Conservation (phyloP, 1,140 invertebrate species). For the Chrysomallon squamiferum region DNA sequence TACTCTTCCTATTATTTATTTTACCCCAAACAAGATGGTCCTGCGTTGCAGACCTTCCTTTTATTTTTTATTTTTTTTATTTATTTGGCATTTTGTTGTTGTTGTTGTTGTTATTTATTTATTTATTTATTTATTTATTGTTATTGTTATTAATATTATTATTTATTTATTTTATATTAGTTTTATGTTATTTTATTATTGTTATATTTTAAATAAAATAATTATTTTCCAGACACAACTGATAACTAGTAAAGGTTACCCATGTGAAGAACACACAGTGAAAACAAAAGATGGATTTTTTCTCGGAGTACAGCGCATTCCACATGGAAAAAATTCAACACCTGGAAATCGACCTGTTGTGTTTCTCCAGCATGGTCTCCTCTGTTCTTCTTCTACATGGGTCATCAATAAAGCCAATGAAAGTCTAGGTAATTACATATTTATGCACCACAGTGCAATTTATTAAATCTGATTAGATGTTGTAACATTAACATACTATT, state of each 20-base stretch:
- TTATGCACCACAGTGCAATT: background rate
- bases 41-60: no score
- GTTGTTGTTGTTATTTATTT: no score
- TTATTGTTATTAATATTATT: no score
- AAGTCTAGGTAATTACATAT: conserved; percentile 32
- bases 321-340: conserved; percentile 18
- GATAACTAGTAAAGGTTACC: conserved; percentile 48
- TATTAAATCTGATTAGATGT: background rate
- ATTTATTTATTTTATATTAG: no score
- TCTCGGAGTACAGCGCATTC: conserved; percentile 51
- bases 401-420: conserved; percentile 48
- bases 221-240: conserved; percentile 36
- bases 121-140: no score
- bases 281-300: conserved; percentile 52
- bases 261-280: conserved; percentile 46
- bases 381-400: conserved; percentile 42
- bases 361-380: conserved; percentile 51
- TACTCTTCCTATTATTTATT: no score
- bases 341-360: conserved; percentile 29
- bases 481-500: no score
- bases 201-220: no score
- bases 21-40: no score
- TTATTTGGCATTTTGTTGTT: no score
- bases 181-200: no score
- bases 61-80: no score